A percentile compares a stretch with the other conserved stretches of the same genome.
Conservation (phyloP, 2,888 invertebrate species). For the Bombylius major region DNA sequence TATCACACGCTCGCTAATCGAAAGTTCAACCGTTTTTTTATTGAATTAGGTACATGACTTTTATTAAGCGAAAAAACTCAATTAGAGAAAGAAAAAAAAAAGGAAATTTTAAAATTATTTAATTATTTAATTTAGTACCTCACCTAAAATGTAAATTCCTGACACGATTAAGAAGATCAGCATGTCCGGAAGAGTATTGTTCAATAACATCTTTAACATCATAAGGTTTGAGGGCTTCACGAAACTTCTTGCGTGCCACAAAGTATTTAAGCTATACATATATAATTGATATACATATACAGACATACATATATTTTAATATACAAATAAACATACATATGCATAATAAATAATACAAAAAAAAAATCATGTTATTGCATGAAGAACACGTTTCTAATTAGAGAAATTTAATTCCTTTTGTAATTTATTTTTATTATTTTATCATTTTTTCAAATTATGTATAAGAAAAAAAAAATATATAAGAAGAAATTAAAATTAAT, state of each 20-base stretch:
- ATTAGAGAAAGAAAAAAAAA: too few relatives aligned
- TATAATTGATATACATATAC: background rate
- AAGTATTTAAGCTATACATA: slow-evolving; percentile 65
- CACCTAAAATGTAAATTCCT: slow-evolving; percentile 77
- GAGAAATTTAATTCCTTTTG: too few relatives aligned
- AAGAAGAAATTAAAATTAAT: too few relatives aligned
- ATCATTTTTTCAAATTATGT: too few relatives aligned
- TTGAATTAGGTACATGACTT: background rate
- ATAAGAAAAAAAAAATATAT: too few relatives aligned
- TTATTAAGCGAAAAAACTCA: background rate
- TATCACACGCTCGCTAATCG: too few relatives aligned
- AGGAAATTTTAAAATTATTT: background rate
- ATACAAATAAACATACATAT: too few relatives aligned
- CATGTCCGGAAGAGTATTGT: slow-evolving; percentile 79
- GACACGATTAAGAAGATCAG: slow-evolving; percentile 76
- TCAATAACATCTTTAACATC: slow-evolving; percentile 92
- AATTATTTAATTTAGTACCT: slow-evolving; percentile 21
- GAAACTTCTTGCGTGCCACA: slow-evolving; percentile 81
- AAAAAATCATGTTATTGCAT: too few relatives aligned
- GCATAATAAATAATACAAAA: too few relatives aligned
- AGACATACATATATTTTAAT: background rate
- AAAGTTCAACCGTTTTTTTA: too few relatives aligned
- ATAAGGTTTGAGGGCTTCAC: slow-evolving; percentile 83
- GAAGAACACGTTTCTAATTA: too few relatives aligned
- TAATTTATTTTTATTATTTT: too few relatives aligned